These are phyloP conservation scores for Otolemur crassicaudatus DNA, from an alignment of 2,797 vertebrate species.

Conservation along the genomic window DNA sequence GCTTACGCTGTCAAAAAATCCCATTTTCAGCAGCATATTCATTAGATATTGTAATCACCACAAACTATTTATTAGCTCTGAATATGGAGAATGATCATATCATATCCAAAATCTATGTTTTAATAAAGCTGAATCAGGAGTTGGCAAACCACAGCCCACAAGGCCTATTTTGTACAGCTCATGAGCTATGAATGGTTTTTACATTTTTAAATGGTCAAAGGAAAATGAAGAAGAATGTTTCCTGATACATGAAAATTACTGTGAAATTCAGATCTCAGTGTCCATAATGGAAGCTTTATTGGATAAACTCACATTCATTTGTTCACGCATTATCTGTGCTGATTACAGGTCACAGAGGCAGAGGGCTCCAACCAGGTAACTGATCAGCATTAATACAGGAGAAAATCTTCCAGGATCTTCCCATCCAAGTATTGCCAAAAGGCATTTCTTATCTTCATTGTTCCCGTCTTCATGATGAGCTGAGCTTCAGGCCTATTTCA, in stretches of 20 bases:
- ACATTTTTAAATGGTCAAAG: neutral
- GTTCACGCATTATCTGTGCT: fast-evolving
- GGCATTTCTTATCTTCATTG: neutral
- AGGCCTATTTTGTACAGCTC: neutral
- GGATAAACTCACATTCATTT: neutral
- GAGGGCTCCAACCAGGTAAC: fast-evolving
- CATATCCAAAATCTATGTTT: neutral
- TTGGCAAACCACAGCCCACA: neutral
- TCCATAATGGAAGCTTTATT: neutral
- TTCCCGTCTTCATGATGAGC: neutral
- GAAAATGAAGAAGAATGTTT: neutral
- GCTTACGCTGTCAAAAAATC: neutral
- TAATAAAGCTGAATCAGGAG: neutral
- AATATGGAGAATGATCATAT: neutral
- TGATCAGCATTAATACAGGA: neutral
- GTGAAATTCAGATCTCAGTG: neutral
- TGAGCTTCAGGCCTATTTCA: neutral
- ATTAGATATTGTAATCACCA: neutral
- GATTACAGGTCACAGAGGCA: neutral
- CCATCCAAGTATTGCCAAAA: neutral
- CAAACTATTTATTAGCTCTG: neutral
- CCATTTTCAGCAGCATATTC: neutral
- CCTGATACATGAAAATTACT: neutral
- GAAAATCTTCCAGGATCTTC: neutral
- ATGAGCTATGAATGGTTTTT: neutral